Evolutionary conservation across 2,888 invertebrate species (phyloP).

Genomic region (Proisotoma minuta): DNA sequence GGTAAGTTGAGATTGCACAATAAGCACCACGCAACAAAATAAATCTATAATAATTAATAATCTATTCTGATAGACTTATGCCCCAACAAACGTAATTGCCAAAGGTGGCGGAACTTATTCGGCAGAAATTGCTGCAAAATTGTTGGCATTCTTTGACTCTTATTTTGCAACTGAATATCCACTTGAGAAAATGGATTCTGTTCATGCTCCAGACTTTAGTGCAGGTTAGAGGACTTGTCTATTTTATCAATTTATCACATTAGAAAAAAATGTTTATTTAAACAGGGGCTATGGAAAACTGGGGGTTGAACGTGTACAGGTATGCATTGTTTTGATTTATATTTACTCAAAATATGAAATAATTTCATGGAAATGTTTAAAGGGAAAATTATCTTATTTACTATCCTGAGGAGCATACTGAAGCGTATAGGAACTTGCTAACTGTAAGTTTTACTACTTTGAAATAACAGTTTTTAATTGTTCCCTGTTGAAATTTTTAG

Average conservation of each 20-base stretch:
- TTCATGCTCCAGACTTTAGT: constrained; percentile 20
- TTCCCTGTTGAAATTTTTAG: neutral
- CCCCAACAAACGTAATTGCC: constrained; percentile 17
- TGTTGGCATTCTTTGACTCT: constrained; percentile 23
- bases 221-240: constrained; percentile 3
- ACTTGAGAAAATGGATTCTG: constrained; percentile 35
- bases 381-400: neutral
- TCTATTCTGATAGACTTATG: constrained; percentile 15
- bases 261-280: neutral
- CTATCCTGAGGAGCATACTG: neutral
- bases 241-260: neutral
- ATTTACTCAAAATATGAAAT: neutral
- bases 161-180: constrained; percentile 27
- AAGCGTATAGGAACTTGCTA: neutral
- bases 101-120: constrained; percentile 26
- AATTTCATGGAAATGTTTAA: neutral
- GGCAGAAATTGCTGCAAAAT: constrained; percentile 21
- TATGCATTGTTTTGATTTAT: constrained; percentile 3
- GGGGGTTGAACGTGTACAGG: constrained; percentile 30
- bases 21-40: too few relatives aligned
- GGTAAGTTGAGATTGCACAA: neutral
- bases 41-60: neutral
- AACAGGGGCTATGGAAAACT: constrained; percentile 12
- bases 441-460: constrained; percentile 1
- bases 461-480: neutral